These are phyloP conservation scores for Rotaria sp. DNA, from an alignment of 2,888 invertebrate species.

Conservation along the genomic window DNA sequence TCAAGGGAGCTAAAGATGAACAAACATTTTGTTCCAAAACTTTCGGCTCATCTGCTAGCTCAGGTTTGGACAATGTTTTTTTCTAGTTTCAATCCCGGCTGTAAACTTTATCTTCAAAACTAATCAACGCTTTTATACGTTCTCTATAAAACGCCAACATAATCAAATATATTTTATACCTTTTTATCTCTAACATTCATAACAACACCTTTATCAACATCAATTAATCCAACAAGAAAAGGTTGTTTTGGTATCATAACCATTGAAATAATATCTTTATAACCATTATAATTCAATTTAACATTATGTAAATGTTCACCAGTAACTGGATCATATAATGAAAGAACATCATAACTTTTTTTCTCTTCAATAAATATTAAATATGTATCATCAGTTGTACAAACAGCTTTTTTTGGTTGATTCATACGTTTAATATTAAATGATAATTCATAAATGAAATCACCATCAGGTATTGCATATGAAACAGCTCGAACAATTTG, in stretches of 20 bases:
- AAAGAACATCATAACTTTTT: slow-evolving; percentile 73
- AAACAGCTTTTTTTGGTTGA: slow-evolving; percentile 68
- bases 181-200: slow-evolving; percentile 80
- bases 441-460: slow-evolving; percentile 71
- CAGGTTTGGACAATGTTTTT: too few relatives aligned
- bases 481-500: neutral
- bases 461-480: slow-evolving; percentile 63
- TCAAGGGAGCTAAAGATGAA: too few relatives aligned
- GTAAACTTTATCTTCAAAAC: too few relatives aligned
- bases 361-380: slow-evolving; percentile 74
- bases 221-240: slow-evolving; percentile 75
- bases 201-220: slow-evolving; percentile 77
- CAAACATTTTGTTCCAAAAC: too few relatives aligned
- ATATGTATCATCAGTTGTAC: slow-evolving; percentile 73
- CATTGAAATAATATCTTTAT: slow-evolving; percentile 49
- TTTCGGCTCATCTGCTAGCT: too few relatives aligned
- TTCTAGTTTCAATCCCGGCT: too few relatives aligned
- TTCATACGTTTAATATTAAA: slow-evolving; percentile 66
- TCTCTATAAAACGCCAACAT: too few relatives aligned
- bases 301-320: slow-evolving; percentile 61
- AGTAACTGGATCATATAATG: slow-evolving; percentile 73
- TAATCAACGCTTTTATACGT: too few relatives aligned
- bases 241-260: slow-evolving; percentile 55
- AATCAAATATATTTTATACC: slow-evolving; percentile 63
- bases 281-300: slow-evolving; percentile 51